phyloP scores from a whole-genome alignment of 2,888 invertebrate species.

The Lepidochrysops patricia region DNA sequence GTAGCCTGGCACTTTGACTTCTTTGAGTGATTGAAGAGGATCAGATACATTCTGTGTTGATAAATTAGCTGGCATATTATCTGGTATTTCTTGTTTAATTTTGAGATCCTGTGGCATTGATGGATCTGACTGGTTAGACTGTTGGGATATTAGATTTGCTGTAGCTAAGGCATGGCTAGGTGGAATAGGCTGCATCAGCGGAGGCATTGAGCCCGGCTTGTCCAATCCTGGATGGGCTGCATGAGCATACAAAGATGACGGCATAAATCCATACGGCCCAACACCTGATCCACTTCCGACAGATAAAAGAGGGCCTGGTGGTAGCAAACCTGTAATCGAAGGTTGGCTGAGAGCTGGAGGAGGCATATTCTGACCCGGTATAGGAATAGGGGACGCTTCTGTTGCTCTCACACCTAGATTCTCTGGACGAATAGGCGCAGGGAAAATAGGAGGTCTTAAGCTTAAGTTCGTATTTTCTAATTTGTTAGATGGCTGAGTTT shows the following conservation, averaged over 20 bases:
- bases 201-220: constrained; percentile 54
- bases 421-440: constrained; percentile 56
- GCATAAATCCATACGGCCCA: constrained; percentile 78
- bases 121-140: constrained; percentile 52
- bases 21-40: constrained; percentile 84
- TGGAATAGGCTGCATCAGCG: constrained; percentile 56
- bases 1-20: constrained; percentile 85
- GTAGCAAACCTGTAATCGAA: constrained; percentile 71
- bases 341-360: constrained; percentile 69
- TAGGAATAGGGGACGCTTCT: constrained; percentile 47
- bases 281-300: constrained; percentile 74
- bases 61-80: constrained; percentile 63
- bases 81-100: constrained; percentile 72
- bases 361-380: constrained; percentile 56
- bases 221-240: constrained; percentile 51
- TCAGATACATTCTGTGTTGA: constrained; percentile 74
- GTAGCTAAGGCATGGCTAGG: constrained; percentile 49
- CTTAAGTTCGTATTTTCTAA: constrained; percentile 41
- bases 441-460: constrained; percentile 49
- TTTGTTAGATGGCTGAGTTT: constrained; percentile 55
- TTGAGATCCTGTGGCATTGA: constrained; percentile 70
- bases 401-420: constrained; percentile 54
- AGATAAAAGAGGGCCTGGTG: constrained; percentile 75
- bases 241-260: constrained; percentile 60
- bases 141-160: constrained; percentile 43